Conservation (phyloP, 2,888 invertebrate species). For the Gymnoscelis rufifasciata region DNA sequence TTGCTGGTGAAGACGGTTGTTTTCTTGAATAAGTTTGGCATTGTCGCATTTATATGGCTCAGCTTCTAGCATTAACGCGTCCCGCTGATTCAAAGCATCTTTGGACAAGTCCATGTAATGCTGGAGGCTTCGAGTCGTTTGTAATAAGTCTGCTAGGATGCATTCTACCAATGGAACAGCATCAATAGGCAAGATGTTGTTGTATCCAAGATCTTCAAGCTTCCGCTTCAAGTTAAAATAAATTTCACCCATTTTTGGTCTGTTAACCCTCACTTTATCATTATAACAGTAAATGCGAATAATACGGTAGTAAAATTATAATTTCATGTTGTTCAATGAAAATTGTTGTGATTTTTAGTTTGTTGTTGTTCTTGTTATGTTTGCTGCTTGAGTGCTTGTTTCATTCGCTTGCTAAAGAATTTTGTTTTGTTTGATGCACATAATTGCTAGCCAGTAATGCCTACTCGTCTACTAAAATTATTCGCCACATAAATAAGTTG, state of each 20-base stretch:
- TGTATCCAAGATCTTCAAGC: conserved; percentile 90
- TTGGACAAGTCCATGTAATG: conserved; percentile 89
- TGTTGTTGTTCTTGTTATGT: too few species aligned
- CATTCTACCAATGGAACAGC: conserved; percentile 89
- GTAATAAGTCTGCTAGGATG: conserved; percentile 88
- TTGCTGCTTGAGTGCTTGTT: too few species aligned
- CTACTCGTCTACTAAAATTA: too few species aligned
- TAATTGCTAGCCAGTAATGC: too few species aligned
- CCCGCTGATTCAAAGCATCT: conserved; percentile 84
- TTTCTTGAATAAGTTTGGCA: conserved; percentile 85
- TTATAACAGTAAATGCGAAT: too few species aligned
- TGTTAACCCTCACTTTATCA: neutral
- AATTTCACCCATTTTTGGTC: conserved; percentile 57
- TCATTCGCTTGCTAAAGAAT: too few species aligned
- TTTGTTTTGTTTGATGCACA: too few species aligned
- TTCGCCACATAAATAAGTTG: too few species aligned
- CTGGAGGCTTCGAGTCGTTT: conserved; percentile 91
- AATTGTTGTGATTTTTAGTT: too few species aligned
- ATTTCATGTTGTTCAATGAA: too few species aligned
- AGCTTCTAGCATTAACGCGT: conserved; percentile 83
- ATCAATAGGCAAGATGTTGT: conserved; percentile 85
- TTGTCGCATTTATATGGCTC: conserved; percentile 91
- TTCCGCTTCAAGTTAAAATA: conserved; percentile 80
- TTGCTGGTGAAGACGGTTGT: conserved; percentile 84
- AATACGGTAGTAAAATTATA: too few species aligned